Percentiles rank a stretch among this genome's conserved stretches.
These are phyloP conservation scores for Camelus bactrianus DNA, from an alignment of 2,113 vertebrate genomes.

Conservation along the genomic window DNA sequence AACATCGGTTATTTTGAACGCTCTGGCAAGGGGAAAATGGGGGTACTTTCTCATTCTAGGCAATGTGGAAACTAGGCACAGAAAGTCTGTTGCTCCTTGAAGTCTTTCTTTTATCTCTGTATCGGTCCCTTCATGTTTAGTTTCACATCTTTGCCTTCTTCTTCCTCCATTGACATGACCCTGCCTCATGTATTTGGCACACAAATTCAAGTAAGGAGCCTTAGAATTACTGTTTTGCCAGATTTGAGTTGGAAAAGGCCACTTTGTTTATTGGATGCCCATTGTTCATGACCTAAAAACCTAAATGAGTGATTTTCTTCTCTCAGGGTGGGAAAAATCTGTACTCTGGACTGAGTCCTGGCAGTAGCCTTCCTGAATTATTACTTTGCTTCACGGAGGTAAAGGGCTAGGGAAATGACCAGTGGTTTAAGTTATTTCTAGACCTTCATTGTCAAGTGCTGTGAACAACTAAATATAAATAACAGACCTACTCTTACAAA, in stretches of 20 bases:
- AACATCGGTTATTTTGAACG: background rate
- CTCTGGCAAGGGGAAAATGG: background rate
- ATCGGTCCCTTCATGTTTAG: background rate
- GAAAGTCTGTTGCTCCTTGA: background rate
- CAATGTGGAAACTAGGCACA: background rate
- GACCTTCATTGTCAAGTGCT: background rate
- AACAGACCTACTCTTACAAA: background rate
- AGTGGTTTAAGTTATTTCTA: conserved; percentile 63
- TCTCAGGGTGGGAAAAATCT: background rate
- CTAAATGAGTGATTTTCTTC: conserved; percentile 27
- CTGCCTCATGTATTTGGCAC: background rate
- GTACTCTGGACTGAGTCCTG: background rate
- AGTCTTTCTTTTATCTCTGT: background rate
- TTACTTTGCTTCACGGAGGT: background rate
- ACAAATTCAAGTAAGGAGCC: background rate
- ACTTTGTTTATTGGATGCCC: background rate
- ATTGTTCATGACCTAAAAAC: background rate
- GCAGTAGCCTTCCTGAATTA: conserved; percentile 27
- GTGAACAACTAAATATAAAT: conserved; percentile 53
- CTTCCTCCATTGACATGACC: background rate
- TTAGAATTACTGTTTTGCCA: background rate
- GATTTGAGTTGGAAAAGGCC: background rate
- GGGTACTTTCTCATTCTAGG: background rate
- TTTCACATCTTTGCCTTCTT: background rate
- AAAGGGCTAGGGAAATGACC: background rate